Evolutionary conservation across 2,797 vertebrate species (phyloP).

Genomic region (Menidia menidia): DNA sequence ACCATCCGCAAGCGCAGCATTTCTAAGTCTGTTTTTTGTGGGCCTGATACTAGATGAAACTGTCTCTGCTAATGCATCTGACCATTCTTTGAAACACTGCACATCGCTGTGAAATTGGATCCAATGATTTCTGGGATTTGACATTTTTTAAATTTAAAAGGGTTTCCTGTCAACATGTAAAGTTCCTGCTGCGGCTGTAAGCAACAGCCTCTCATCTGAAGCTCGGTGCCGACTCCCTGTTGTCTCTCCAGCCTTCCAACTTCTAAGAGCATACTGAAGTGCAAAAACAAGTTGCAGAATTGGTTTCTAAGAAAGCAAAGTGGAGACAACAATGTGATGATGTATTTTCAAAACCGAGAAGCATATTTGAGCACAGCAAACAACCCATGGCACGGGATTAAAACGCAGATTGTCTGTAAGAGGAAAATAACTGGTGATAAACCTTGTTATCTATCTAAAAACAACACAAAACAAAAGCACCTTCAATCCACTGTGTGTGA

Average conservation of each 20-base stretch:
- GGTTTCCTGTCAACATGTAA: conserved; percentile 42
- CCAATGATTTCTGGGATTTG: conserved; percentile 49
- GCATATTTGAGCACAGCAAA: conserved; percentile 35
- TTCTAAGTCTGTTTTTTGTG: conserved; percentile 2
- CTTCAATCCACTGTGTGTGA: conserved; percentile 16
- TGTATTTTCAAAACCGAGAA: conserved; percentile 26
- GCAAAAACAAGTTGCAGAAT: conserved; percentile 41
- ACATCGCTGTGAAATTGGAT: conserved; percentile 45
- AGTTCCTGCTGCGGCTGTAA: conserved; percentile 31
- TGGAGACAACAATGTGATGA: conserved; percentile 29
- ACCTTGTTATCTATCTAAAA: conserved; percentile 46
- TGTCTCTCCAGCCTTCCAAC: conserved; percentile 41
- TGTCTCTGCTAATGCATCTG: conserved; percentile 18
- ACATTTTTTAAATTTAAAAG: conserved; percentile 42
- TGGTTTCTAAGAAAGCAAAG: conserved; percentile 33
- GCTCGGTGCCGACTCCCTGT: conserved; percentile 42
- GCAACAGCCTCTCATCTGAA: conserved; percentile 51
- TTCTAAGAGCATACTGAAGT: conserved; percentile 47
- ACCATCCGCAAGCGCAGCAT: neutral
- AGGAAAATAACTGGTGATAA: conserved; percentile 19
- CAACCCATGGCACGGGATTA: conserved; percentile 18
- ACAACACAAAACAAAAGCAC: neutral
- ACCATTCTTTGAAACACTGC: conserved; percentile 22
- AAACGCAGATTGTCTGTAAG: conserved; percentile 41
- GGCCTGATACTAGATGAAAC: conserved; percentile 15